A percentile compares a stretch with the other conserved stretches of the same genome.
These are phyloP conservation scores for Archaeoteleia sp. DNA, from an alignment of 2,888 invertebrate species.

Conservation along the genomic window DNA sequence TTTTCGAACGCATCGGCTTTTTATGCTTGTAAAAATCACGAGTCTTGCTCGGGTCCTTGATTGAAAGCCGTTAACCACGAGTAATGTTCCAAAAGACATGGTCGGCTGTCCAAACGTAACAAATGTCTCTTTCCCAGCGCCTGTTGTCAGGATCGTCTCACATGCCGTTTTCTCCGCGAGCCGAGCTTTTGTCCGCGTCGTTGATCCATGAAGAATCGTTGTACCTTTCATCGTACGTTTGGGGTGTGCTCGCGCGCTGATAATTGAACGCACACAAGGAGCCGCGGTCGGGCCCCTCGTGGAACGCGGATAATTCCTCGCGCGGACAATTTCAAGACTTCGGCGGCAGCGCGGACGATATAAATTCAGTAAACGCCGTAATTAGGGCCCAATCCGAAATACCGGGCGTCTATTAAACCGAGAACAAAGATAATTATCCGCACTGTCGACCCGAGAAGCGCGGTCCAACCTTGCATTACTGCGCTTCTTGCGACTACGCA, in stretches of 20 bases:
- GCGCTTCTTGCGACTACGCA: conserved; percentile 57
- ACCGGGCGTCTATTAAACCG: conserved; percentile 73
- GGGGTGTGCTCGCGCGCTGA: conserved; percentile 54
- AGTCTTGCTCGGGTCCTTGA: no score
- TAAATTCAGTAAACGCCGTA: conserved; percentile 73
- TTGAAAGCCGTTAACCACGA: conserved; percentile 48
- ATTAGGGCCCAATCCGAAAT: conserved; percentile 72
- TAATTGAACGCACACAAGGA: conserved; percentile 67
- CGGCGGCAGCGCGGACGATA: conserved; percentile 55
- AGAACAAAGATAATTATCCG: conserved; percentile 72
- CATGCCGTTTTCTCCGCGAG: conserved; percentile 39
- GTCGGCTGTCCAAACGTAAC: conserved; percentile 57
- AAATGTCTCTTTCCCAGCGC: conserved; percentile 63
- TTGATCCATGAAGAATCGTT: conserved; percentile 45
- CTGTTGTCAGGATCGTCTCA: conserved; percentile 22
- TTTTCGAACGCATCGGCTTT: no score
- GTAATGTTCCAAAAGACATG: conserved; percentile 9
- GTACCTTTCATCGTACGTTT: conserved; percentile 22
- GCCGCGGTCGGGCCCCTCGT: conserved; percentile 24
- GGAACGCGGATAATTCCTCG: conserved; percentile 60
- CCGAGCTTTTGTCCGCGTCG: no score
- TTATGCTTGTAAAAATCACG: no score
- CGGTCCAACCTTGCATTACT: conserved; percentile 62
- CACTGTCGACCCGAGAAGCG: conserved; percentile 48
- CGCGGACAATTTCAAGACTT: conserved; percentile 61